Conservation (phyloP, 2,888 invertebrate genomes). For the Bruchidius siliquastri region DNA sequence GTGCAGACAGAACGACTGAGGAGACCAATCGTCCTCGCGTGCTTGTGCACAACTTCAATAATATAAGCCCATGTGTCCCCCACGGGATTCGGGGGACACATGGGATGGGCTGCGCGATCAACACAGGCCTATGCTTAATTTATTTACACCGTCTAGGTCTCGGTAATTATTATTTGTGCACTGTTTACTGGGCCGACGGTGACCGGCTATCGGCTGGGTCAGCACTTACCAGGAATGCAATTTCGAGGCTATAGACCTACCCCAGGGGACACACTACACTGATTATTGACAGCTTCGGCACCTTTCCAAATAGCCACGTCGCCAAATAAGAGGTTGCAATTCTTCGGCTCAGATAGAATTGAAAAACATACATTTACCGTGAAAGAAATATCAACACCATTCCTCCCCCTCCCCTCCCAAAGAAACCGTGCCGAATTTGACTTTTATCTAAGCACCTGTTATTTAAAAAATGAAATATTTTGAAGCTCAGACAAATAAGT, state of each 20-base stretch:
- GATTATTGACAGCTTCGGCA: neutral
- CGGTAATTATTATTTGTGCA: neutral
- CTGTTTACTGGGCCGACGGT: neutral
- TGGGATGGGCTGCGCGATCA: neutral
- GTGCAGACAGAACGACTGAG: neutral
- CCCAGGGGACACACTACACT: neutral
- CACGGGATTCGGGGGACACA: neutral
- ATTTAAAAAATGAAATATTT: no score
- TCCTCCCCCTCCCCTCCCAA: no score
- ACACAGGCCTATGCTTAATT: neutral
- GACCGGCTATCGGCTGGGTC: neutral
- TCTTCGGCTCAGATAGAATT: neutral
- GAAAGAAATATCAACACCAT: no score
- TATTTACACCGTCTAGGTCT: neutral
- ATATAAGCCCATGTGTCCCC: neutral
- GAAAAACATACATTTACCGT: no score
- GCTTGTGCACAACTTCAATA: neutral
- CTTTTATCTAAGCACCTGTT: no score
- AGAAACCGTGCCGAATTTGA: no score
- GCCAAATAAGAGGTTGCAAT: neutral
- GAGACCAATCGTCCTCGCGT: neutral
- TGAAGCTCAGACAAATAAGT: no score
- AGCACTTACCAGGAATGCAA: neutral
- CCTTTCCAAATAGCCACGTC: neutral
- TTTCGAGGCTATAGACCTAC: neutral